These are phyloP conservation scores for Oreochromis spilurus DNA, from an alignment of 2,113 vertebrate species.

Conservation along the genomic window DNA sequence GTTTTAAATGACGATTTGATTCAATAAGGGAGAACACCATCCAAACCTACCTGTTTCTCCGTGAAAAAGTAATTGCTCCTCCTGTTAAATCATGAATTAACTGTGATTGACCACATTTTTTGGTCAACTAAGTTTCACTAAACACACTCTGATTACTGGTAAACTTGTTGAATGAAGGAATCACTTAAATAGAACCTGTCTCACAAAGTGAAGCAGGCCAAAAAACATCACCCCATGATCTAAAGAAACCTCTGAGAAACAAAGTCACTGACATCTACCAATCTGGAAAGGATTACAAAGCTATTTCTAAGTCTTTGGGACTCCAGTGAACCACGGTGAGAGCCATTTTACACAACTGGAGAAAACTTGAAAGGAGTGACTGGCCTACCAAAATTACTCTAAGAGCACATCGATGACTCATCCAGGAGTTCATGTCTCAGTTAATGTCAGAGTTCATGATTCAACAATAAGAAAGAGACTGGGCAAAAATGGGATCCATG, in stretches of 20 bases:
- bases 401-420: background rate
- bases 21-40: background rate
- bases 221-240: background rate
- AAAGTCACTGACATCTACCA: background rate
- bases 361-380: background rate
- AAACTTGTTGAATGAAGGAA: background rate
- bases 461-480: background rate
- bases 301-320: background rate
- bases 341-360: background rate
- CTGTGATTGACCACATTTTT: background rate
- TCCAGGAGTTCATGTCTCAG: background rate
- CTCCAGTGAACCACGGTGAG: background rate
- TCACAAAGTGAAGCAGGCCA: background rate
- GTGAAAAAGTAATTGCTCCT: background rate
- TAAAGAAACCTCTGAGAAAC: background rate
- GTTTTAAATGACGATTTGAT: accelerated
- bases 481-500: background rate
- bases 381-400: background rate
- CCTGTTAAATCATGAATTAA: background rate
- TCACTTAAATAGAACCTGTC: background rate
- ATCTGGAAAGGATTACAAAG: background rate
- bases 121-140: background rate
- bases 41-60: background rate
- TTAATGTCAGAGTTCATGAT: background rate
- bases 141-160: background rate